Base-by-base conservation (phyloP, 2,113 vertebrate species). In the Nasalis larvatus region DNA sequence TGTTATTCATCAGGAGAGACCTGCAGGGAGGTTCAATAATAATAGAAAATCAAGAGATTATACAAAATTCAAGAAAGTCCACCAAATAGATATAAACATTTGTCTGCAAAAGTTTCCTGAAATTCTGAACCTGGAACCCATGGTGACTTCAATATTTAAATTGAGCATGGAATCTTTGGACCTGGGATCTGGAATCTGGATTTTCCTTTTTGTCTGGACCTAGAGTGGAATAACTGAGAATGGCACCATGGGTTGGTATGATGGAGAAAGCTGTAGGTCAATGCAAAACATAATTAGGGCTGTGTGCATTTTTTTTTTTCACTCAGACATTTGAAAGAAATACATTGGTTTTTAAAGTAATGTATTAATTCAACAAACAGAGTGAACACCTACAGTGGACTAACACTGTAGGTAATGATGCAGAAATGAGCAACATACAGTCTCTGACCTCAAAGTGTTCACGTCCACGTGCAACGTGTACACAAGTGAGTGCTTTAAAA, bases 81-180 rank as follows among this genome's bases (percentile, higher is more conserved):
- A 63, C 23, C 63, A 42, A 18, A 47, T 8, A 56, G 14, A 18
- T 47, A 60, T 3, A 83, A 84, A 45, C 35, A 73, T 82, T 92
- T 91, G 1, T 45, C 52, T 94, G 90, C 27, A 92, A 94, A 87
- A 32, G 21, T 73, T 88, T 95, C 63, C 66, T 82, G 87, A 85
- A 89, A 81, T 84, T 47, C 52, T 80, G 54, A 42, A 58, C 83
- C 8, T 68, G 23, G 92, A 71, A 54, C 2, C 27, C 21, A 54
- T 13, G 35, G 14, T 23, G 21, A 6, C 21, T 58, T 35, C 52
- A 21, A 3, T 47, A n/a, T 87, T 85, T 81, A 85, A 93, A 71
- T 0, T 47, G 25, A 94, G 40, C 35, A 12, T 25, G 1, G 45
- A 12, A 23, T 52, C 74, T 49, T 58, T 81, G 86, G 71, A 45